phyloP scores from a whole-genome alignment of 2,888 invertebrate genomes.

The Euplagia quadripunctaria region DNA sequence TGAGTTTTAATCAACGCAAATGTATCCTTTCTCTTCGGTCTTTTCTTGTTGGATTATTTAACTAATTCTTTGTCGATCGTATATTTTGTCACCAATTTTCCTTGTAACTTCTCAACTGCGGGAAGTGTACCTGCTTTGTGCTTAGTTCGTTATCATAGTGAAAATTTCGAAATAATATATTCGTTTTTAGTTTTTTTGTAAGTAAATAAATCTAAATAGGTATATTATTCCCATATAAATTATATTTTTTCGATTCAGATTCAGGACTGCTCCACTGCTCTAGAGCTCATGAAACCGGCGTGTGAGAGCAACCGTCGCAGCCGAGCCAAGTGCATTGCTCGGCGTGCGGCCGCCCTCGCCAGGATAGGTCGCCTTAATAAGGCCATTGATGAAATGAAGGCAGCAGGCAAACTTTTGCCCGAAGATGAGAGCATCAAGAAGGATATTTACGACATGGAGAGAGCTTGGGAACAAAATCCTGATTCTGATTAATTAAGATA shows the following conservation, averaged over 20 bases:
- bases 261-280: constrained; percentile 88
- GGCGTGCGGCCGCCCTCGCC: constrained; percentile 92
- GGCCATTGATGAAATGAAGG: constrained; percentile 92
- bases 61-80: no score
- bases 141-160: no score
- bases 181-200: no score
- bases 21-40: no score
- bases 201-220: no score
- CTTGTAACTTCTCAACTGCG: no score
- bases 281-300: constrained; percentile 92
- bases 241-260: constrained; percentile 6
- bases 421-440: constrained; percentile 87
- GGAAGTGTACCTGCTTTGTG: no score
- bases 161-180: no score
- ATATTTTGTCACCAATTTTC: no score
- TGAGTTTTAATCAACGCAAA: no score
- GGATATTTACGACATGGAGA: constrained; percentile 91
- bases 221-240: no score
- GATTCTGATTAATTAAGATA: constrained; percentile 81
- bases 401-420: constrained; percentile 90
- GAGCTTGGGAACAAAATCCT: constrained; percentile 93
- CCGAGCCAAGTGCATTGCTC: constrained; percentile 91
- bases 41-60: no score
- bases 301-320: constrained; percentile 91
- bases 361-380: constrained; percentile 90